These are phyloP conservation scores for Astreopora myriophthalma DNA, from an alignment of 64 coral and sea anemone species.

Conservation along the genomic window DNA sequence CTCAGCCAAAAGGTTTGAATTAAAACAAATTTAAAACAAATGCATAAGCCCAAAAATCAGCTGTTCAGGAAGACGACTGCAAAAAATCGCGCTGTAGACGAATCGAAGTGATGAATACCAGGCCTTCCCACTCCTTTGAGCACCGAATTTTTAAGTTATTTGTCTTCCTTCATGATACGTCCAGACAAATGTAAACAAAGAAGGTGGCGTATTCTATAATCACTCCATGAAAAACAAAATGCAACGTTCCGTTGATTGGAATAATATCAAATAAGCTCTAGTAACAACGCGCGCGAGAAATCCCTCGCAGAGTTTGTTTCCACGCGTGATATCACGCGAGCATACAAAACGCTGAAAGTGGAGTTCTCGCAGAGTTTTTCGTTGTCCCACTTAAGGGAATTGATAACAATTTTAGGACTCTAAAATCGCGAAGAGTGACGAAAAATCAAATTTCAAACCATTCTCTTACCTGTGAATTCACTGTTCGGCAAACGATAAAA, in stretches of 20 bases:
- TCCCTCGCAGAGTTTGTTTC: neutral
- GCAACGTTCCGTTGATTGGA: neutral
- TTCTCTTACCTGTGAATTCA: constrained; percentile 46
- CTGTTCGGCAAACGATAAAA: neutral
- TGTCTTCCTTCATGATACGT: neutral
- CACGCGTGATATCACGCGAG: neutral
- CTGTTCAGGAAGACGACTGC: neutral
- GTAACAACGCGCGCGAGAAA: neutral
- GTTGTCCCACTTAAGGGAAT: neutral
- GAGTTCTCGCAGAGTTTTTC: neutral
- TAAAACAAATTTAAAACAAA: neutral
- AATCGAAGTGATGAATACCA: no score
- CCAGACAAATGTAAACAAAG: neutral
- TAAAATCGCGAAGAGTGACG: neutral
- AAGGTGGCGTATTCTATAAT: neutral
- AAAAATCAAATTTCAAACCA: neutral
- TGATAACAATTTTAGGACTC: neutral
- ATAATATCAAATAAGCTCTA: neutral
- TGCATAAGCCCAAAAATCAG: neutral
- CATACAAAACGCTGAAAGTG: neutral
- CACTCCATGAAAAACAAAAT: neutral
- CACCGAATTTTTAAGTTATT: neutral
- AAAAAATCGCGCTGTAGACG: neutral
- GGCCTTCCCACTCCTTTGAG: neutral
- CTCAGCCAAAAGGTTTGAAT: neutral